Evolutionary conservation across 2,888 invertebrate species (phyloP), one percentile per base, ranked within the genome.

Genomic region (Agrenia bidenticulata): DNA sequence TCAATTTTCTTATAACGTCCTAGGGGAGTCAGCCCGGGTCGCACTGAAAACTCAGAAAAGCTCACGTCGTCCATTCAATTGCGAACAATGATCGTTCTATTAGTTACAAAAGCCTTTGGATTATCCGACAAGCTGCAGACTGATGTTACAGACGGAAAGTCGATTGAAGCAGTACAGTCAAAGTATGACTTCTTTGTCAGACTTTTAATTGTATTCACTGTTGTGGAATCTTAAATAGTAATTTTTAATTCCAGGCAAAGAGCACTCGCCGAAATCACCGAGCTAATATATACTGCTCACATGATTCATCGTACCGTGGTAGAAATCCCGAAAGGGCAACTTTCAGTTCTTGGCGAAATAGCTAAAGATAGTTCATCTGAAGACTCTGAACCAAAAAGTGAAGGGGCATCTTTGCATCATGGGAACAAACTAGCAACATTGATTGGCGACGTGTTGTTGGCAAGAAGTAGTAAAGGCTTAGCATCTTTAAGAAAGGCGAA

Each of bases 401-500:
- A 19, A 19, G 67, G 64, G 32, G 59, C 61, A n/a, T 19, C 58
- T 1, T 26, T 67, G 39, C 67, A 67, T 19, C 61, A 64, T 51
- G 67, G 67, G 27, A 67, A 67, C 26, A 67, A 67, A 59, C 51
- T 67, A 39, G 70, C 70, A n/a, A 69, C 66, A n/a, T 51, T 74
- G 13, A 67, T 70, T 60, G 74, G 74, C 21, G 74, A 74, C 58
- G 56, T 72, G n/a, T 49, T 74, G 13, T 45, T 72, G 2, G 65
- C 72, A 15, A 63, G 70, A 58, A 70, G 64, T n/a, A 74, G 74
- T 60, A 65, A 64, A 61, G 67, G 63, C 13, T 51, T 74, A 27
- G 61, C 72, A 1, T 51, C 65, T 11, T 27, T 74, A 7, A 62
- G 64, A 39, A 69, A 72, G 64, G 45, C 69, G 9, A 63, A 57